Base-by-base conservation (phyloP, 92 coral and sea anemone genomes). In the Micromussa lordhowensis region DNA sequence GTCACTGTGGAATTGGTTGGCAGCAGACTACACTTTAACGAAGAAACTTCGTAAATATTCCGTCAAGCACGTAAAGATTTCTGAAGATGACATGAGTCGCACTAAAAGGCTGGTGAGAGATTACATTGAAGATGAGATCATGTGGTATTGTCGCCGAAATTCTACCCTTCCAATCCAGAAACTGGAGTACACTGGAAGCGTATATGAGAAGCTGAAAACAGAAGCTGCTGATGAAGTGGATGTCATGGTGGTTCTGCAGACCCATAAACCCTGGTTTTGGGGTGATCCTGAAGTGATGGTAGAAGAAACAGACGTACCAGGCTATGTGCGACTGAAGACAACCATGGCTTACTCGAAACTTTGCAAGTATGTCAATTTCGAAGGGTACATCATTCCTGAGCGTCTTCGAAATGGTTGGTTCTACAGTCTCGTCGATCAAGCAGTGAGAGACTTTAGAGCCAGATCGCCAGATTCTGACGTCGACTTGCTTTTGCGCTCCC, bases 161-260 rank as follows among this genome's bases (percentile, higher is more conserved):
- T 90, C 96, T 24, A 29, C 54, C 0, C 64, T 95, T 10, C 87
- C 94, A 53, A 85, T 95, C 44, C 81, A 71, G 72, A 91, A 88
- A 13, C 91, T 93, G 53, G 93, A 93, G 51, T 95, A 83, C 58
- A 93, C 98, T 24, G 98, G 98, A 4, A 95, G 98, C 55, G 93
- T 86, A 54, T 95, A 93, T 68, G 96, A 95, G 81, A 66, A 70
- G 17, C 93, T 95, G 61, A 95, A 95, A 86, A 93, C 98, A 18
- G 98, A 91, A 68, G 94, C 94, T 36, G 96, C 98, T 31, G 98
- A 95, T 75, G 98, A 95, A 55, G 94, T 91, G 26, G 98, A 95
- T 82, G 90, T 95, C 30, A 95, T 93, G 98, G 89, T 95, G 17
- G 91, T 91, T 44, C 22, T 95, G 80, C 92, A 78, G 35, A 87